Base-by-base conservation (phyloP, 2,888 invertebrate genomes). In the Pemphredon lugubris region DNA sequence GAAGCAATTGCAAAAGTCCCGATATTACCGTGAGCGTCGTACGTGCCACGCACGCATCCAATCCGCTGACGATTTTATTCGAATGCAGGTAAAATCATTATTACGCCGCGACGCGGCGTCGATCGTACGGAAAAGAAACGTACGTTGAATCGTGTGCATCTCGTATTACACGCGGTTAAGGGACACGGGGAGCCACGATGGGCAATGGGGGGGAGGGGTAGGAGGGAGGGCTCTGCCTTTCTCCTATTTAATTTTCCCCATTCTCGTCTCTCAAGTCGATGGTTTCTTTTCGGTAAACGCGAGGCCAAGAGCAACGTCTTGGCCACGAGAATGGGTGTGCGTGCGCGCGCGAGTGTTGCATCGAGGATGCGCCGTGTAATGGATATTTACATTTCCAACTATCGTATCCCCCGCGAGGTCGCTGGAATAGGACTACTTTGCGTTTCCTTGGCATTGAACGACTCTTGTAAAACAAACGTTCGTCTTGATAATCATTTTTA, bases 211-310 rank as follows among this genome's bases (percentile, higher is more conserved):
- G n/a, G n/a, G n/a, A n/a, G n/a, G n/a, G n/a, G n/a, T n/a, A n/a
- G n/a, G n/a, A n/a, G n/a, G n/a, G n/a, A n/a, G 34, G 34, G 3
- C n/a, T n/a, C n/a, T 9, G 11, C 9, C 34, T 34, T 34, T 34
- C 34, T 34, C n/a, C 34, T 7, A n/a, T 34, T 34, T 34, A 34
- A 34, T 34, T 34, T n/a, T 7, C 26, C n/a, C n/a, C n/a, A n/a
- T n/a, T n/a, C 4, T 9, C 34, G 34, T 34, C 47, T 39, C 32
- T 9, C 26, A 58, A 58, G 39, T 48, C 47, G 37, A 14, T 30
- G 47, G 18, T 48, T 47, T 48, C 18, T 18, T 26, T 39, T 58
- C 26, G 26, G 39, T 39, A 40, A 59, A 40, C 40, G 20, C 18
- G n/a, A 11, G 11, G n/a, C 34, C 1, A 3, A 7, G 34, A n/a